Conservation (phyloP, 2,888 invertebrate species). For the Axea sp. region DNA sequence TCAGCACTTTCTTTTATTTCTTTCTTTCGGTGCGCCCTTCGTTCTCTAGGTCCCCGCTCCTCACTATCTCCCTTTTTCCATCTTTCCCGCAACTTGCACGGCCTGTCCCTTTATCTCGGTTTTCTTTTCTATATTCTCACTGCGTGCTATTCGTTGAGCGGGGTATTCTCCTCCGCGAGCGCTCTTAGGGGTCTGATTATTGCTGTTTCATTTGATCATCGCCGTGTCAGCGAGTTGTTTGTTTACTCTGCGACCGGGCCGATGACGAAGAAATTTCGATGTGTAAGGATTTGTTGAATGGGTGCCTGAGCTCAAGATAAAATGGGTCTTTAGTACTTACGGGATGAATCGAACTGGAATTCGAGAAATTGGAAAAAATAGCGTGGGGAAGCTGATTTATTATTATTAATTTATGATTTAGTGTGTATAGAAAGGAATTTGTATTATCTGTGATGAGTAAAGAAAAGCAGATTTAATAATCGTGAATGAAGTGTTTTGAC, state of each 20-base stretch:
- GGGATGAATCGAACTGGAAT: background rate
- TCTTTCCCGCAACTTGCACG: constrained; percentile 19
- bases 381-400: too few species aligned
- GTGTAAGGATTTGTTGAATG: constrained; percentile 11
- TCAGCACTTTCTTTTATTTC: constrained; percentile 58
- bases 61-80: constrained; percentile 19
- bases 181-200: constrained; percentile 18
- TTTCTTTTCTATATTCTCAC: constrained; percentile 21
- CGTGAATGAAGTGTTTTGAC: constrained; percentile 12
- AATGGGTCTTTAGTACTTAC: constrained; percentile 9
- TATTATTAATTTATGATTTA: constrained; percentile 30
- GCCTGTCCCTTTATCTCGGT: constrained; percentile 28
- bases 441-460: background rate
- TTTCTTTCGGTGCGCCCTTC: constrained; percentile 50
- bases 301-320: background rate
- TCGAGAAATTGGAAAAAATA: constrained; percentile 1
- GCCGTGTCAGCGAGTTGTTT: constrained; percentile 38
- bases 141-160: constrained; percentile 5
- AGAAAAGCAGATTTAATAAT: background rate
- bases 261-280: constrained; percentile 17
- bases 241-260: constrained; percentile 22
- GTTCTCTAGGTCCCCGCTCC: constrained; percentile 13
- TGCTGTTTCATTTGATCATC: constrained; percentile 41
- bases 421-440: background rate
- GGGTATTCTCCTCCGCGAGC: constrained; percentile 17